Percentiles rank a stretch among this genome's conserved stretches.
Evolutionary conservation across 2,888 invertebrate genomes (phyloP).

Genomic region (Stratiomys singularior): DNA sequence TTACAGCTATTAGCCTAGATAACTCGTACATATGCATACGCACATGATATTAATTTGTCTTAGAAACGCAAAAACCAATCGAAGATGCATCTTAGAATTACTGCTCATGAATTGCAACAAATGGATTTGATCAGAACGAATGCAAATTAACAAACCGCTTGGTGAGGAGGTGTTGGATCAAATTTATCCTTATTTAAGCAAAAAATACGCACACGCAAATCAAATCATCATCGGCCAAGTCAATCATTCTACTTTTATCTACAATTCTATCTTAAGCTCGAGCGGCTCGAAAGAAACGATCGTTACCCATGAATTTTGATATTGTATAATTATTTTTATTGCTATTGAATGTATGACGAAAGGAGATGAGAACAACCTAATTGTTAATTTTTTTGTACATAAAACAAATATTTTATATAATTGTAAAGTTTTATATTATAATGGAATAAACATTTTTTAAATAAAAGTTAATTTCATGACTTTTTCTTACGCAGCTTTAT

Average conservation of each 20-base stretch:
- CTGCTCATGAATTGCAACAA: neutral
- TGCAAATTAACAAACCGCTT: neutral
- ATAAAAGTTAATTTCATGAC: neutral
- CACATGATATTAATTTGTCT: conserved; percentile 14
- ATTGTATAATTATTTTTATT: neutral
- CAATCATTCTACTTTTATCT: conserved; percentile 2
- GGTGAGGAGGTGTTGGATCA: conserved; percentile 35
- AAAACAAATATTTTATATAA: conserved; percentile 34
- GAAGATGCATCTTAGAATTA: conserved; percentile 25
- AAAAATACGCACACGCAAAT: neutral
- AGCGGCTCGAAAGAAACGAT: conserved; percentile 23
- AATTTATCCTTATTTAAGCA: conserved; percentile 28
- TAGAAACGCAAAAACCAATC: conserved; percentile 1
- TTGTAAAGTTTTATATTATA: conserved; percentile 40
- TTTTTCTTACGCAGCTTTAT: neutral
- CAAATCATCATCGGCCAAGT: conserved; percentile 13
- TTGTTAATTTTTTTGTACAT: conserved; percentile 41
- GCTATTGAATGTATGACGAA: neutral
- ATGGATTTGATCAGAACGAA: conserved; percentile 24
- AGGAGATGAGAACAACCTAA: neutral
- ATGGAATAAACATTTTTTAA: conserved; percentile 39
- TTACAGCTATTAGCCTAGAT: neutral
- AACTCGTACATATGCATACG: conserved; percentile 24
- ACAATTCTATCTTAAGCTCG: neutral
- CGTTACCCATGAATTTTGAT: conserved; percentile 38